Base-by-base conservation (phyloP, 2,888 invertebrate species). In the Morinoia aosen region DNA sequence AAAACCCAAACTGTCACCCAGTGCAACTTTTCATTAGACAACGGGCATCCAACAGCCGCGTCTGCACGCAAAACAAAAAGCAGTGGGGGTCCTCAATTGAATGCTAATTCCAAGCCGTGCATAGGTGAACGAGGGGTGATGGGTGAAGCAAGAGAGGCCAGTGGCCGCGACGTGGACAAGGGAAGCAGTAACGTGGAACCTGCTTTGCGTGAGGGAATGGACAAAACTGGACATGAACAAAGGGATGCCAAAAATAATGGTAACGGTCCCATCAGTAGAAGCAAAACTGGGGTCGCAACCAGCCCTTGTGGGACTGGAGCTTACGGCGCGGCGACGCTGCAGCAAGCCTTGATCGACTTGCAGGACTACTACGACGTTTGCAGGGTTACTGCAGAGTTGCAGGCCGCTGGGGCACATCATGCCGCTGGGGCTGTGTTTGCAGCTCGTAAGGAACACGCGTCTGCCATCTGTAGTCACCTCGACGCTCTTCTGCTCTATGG, bases 381-480 rank as follows among this genome's bases (percentile, higher is more conserved):
- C 57, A 33, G 19, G 12, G 19, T 93, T 16, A 33, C 33, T 0
- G 93, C 94, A 3, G 56, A 96, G 96, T 95, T 96, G 8, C 88
- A 95, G 61, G 96, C 96, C 57, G 91, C 96, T 33, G 95, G 95
- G 56, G 96, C 95, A 40, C 96, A 96, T 95, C 96, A 96, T 61
- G 96, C 96, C 0, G 64, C 96, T n/a, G 96, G 96, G 5, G 96
- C 96, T 57, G 93, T 96, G 40, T 96, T 96, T 93, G 95, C 96
- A 57, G 58, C 96, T 40, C 96, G 96, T 64, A 94, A 95, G 33
- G 96, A 96, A 76, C 96, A 96, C 95, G 96, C 95, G 64, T 95
- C 96, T 58, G 96, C 96, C 56, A 96, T 96, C 96, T 96, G 96
- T 91, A 96, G 96, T 95, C 96, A 96, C 64, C 96, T 96, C 39